Evolutionary conservation across 2,113 vertebrate species (phyloP).

Genomic region (Bombycilla garrulus): DNA sequence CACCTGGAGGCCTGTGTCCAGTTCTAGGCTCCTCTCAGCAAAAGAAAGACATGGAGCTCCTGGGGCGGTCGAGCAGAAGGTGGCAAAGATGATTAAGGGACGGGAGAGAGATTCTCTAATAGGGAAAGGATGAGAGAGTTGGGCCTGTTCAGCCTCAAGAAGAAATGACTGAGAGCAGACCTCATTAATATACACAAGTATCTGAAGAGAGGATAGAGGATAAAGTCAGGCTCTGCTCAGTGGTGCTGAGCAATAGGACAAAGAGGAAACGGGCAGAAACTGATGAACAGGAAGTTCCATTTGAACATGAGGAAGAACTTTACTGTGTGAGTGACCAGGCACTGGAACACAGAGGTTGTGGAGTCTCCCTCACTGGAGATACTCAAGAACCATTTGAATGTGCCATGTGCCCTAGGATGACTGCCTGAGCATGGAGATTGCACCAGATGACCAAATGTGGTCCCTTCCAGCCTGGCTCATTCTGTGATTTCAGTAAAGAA

Average conservation of each 20-base stretch:
- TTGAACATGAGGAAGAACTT: neutral
- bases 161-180: neutral
- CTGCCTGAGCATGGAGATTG: neutral
- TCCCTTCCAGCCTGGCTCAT: neutral
- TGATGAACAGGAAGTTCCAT: neutral
- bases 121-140: neutral
- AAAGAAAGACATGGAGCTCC: neutral
- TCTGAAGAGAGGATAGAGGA: neutral
- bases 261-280: neutral
- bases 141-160: neutral
- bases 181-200: neutral
- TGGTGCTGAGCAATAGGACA: neutral
- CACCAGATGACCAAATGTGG: neutral
- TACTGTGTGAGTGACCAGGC: neutral
- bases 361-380: neutral
- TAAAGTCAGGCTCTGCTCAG: neutral
- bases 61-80: rapidly evolving
- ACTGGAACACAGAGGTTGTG: neutral
- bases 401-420: neutral
- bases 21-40: neutral
- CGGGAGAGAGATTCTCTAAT: neutral
- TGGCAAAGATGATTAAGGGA: neutral
- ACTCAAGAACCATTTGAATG: neutral
- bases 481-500: neutral
- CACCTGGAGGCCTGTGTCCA: neutral